Conservation (phyloP, 1,140 invertebrate species). For the Brachionus manjavacas region DNA sequence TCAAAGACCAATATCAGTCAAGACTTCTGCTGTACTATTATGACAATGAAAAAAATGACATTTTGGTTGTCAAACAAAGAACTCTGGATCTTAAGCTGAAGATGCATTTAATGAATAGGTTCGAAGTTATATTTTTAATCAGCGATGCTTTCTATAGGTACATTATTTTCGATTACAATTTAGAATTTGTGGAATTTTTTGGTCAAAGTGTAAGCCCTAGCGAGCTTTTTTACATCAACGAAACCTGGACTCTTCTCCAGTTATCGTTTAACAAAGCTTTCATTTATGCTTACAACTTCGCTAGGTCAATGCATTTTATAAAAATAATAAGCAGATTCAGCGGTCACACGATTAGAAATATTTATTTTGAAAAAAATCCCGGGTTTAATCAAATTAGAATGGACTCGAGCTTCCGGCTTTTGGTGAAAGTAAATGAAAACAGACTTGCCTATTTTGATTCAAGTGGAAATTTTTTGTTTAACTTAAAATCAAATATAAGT, state of each 20-base stretch:
- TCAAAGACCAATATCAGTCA: conserved; percentile 3
- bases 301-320: background rate
- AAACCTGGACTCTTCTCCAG: background rate
- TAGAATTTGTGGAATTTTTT: conserved; percentile 1
- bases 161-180: background rate
- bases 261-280: background rate
- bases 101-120: background rate
- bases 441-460: background rate
- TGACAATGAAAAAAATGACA: conserved; percentile 1
- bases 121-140: background rate
- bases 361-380: background rate
- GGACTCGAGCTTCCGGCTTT: background rate
- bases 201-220: background rate
- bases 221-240: background rate
- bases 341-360: background rate
- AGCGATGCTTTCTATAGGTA: background rate
- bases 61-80: background rate
- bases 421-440: background rate
- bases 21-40: background rate
- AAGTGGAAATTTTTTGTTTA: background rate
- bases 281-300: background rate
- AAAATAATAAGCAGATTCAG: conserved; percentile 18
- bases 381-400: conserved; percentile 1
- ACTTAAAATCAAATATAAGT: background rate
- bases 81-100: background rate